Evolutionary conservation across 2,888 invertebrate species (phyloP).

Genomic region (Didymodactylos carnosus): DNA sequence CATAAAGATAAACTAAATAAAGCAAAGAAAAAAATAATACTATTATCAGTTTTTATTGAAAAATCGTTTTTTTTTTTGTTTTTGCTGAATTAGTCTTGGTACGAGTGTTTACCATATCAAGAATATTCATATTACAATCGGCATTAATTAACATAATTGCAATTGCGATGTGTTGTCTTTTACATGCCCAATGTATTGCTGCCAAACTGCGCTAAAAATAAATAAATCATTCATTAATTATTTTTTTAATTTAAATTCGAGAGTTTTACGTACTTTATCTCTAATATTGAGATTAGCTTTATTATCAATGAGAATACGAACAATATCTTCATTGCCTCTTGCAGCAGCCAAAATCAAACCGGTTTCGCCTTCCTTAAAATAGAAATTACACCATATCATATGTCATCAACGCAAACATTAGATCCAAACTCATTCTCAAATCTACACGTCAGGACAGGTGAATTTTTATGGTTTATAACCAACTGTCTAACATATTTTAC

Average conservation of each 20-base stretch:
- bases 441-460: too few relatives aligned
- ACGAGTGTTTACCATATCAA: constrained; percentile 38
- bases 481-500: too few relatives aligned
- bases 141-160: constrained; percentile 44
- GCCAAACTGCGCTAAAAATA: constrained; percentile 29
- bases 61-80: background rate
- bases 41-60: background rate
- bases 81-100: too few relatives aligned
- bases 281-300: constrained; percentile 37
- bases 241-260: too few relatives aligned
- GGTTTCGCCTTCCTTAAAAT: constrained; percentile 38
- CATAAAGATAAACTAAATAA: background rate
- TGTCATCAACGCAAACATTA: too few relatives aligned
- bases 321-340: constrained; percentile 40
- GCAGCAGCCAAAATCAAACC: constrained; percentile 39
- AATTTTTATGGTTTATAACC: too few relatives aligned
- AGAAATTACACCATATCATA: constrained; percentile 14
- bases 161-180: constrained; percentile 40
- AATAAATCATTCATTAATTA: background rate
- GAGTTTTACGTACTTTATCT: constrained; percentile 35
- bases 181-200: constrained; percentile 44
- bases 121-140: constrained; percentile 46
- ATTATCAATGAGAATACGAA: constrained; percentile 36
- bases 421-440: too few relatives aligned
- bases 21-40: background rate